Evolutionary conservation across 2,797 vertebrate species (phyloP).

Genomic region (Novumbra hubbsi): DNA sequence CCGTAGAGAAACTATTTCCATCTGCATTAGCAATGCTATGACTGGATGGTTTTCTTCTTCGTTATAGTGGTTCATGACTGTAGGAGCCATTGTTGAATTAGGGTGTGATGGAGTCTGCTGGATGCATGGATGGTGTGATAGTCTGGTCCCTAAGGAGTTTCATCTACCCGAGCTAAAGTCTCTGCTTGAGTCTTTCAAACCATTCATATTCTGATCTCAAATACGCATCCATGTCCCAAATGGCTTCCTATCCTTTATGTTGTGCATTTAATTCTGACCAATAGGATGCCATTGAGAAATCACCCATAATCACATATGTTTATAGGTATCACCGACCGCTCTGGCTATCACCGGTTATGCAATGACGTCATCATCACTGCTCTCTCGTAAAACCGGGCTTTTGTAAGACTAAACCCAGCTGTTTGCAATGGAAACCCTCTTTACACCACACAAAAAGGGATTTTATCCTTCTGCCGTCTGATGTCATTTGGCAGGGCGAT

Average conservation of each 20-base stretch:
- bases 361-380: constrained; percentile 18
- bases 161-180: constrained; percentile 23
- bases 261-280: neutral
- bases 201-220: constrained; percentile 24
- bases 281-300: neutral
- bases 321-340: neutral
- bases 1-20: constrained; percentile 55
- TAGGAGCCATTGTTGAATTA: constrained; percentile 61
- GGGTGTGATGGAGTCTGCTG: constrained; percentile 12
- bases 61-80: constrained; percentile 59
- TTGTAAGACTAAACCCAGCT: constrained; percentile 53
- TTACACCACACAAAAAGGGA: constrained; percentile 37
- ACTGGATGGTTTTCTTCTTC: constrained; percentile 60
- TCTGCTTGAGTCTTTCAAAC: neutral
- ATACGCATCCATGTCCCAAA: neutral
- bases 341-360: constrained; percentile 9
- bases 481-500: constrained; percentile 34
- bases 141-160: constrained; percentile 35
- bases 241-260: neutral
- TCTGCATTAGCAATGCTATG: constrained; percentile 52
- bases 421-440: constrained; percentile 55
- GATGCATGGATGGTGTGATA: neutral
- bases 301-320: neutral
- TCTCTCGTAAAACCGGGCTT: constrained; percentile 33
- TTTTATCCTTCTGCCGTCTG: constrained; percentile 37